Evolutionary conservation across 2,797 vertebrate species (phyloP), one percentile per base, ranked within the genome.

Genomic region (Oceanodroma leucorhoa): DNA sequence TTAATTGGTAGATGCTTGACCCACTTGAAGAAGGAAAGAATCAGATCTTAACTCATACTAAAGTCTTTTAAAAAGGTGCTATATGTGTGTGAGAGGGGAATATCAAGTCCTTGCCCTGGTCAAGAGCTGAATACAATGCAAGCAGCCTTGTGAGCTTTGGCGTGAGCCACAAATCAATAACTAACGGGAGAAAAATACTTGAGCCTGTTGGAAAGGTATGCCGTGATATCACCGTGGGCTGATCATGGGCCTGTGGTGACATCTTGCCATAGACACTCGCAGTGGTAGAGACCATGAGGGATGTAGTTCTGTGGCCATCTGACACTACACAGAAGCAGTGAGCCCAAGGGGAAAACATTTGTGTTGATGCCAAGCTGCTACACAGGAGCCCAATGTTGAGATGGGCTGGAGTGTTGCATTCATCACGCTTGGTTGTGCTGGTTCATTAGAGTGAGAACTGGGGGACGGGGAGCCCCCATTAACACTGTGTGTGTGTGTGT

Each of bases 381-480:
- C 46, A 30, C 6, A n/a, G 23, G 8, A 65, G 23, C 12, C 27
- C 5, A 9, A 38, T 3, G 2, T 43, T 3, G 3, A 29, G 8
- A 30, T 10, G 23, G 13, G 5, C 23, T 61, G 67, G 15, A 34
- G 16, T 29, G 14, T n/a, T 64, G 14, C 5, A 23, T 51, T 57
- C 32, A 71, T 43, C 11, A 6, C 2, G 3, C 46, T 29, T 32
- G 18, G 26, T 51, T 64, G 11, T 64, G 43, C 32, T 41, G 6
- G 18, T 64, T 62, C 18, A 26, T 16, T 40, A 16, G 21, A 30
- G 30, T 58, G 53, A 51, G 32, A 71, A 48, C 16, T 46, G 19
- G 40, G 29, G 10, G 10, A 20, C 1, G 0, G 24, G 11, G 5
- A 14, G 30, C 2, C 16, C 15, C 23, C 19, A 14, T 50, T 27